Evolutionary conservation across 2,888 invertebrate genomes (phyloP).

Genomic region (Andrena minutula): DNA sequence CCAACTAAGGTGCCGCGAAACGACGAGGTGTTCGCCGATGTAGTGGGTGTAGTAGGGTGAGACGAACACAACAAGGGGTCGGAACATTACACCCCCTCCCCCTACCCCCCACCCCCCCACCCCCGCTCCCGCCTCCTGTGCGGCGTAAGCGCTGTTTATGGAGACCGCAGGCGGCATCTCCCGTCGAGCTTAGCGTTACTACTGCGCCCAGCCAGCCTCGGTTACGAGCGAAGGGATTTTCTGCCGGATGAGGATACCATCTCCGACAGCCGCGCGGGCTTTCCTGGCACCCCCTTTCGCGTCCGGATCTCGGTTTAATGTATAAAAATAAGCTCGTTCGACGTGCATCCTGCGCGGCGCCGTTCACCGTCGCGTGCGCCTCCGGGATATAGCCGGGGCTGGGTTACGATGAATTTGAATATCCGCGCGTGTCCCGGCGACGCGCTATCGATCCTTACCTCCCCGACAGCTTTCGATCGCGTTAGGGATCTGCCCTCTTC

Average conservation of each 20-base stretch:
- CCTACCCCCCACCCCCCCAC: too few relatives aligned
- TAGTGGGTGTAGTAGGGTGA: slow-evolving; percentile 59
- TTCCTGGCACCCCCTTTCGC: slow-evolving; percentile 47
- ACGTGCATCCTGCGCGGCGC: slow-evolving; percentile 49
- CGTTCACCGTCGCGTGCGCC: slow-evolving; percentile 2
- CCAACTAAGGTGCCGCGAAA: slow-evolving; percentile 66
- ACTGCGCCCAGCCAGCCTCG: slow-evolving; percentile 75
- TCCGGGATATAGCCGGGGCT: background rate
- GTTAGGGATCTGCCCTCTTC: background rate
- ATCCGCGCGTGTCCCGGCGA: slow-evolving; percentile 4
- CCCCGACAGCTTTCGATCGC: background rate
- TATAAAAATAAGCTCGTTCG: slow-evolving; percentile 76
- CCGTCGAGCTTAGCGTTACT: slow-evolving; percentile 82
- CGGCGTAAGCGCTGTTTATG: slow-evolving; percentile 83
- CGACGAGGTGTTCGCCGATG: slow-evolving; percentile 69
- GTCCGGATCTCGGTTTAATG: slow-evolving; percentile 69
- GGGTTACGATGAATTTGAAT: slow-evolving; percentile 48
- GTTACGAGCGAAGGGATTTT: slow-evolving; percentile 82
- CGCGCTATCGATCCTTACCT: slow-evolving; percentile 2
- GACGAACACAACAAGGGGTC: slow-evolving; percentile 70
- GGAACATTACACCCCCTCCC: slow-evolving; percentile 64
- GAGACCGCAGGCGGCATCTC: slow-evolving; percentile 83
- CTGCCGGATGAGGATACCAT: slow-evolving; percentile 77
- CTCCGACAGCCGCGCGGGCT: slow-evolving; percentile 67
- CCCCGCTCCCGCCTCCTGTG: slow-evolving; percentile 30